Evolutionary conservation across 2,888 invertebrate genomes (phyloP).

Genomic region (Hydriomena furcata): DNA sequence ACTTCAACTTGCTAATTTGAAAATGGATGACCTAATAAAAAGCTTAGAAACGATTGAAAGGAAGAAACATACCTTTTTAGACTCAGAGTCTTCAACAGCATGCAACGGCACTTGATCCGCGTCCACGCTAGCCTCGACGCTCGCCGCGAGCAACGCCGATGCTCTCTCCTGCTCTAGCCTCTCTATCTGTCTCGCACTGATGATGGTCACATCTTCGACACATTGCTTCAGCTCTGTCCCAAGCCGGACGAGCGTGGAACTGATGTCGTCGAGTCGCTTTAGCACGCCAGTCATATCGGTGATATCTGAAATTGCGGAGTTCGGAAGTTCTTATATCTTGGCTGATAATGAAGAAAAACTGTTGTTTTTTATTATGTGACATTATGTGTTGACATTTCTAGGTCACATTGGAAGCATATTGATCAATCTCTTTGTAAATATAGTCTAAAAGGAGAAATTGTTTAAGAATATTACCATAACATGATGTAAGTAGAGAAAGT

Average conservation of each 20-base stretch:
- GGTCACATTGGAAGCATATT: too few species aligned
- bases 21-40: too few species aligned
- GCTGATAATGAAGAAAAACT: too few species aligned
- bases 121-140: conserved; percentile 86
- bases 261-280: conserved; percentile 88
- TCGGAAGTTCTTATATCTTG: too few species aligned
- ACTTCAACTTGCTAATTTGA: too few species aligned
- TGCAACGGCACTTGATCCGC: conserved; percentile 72
- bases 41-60: too few species aligned
- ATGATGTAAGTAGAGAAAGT: too few species aligned
- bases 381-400: too few species aligned
- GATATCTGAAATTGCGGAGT: conserved; percentile 28
- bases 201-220: conserved; percentile 88
- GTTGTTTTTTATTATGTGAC: too few species aligned
- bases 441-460: too few species aligned
- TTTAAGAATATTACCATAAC: too few species aligned
- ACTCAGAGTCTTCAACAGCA: conserved; percentile 84
- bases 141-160: conserved; percentile 86
- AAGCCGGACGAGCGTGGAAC: conserved; percentile 86
- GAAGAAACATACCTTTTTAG: conserved; percentile 86
- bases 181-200: conserved; percentile 86
- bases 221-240: conserved; percentile 88
- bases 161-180: conserved; percentile 85
- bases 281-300: conserved; percentile 75
- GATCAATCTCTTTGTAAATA: too few species aligned